A percentile compares a stretch with the other conserved stretches of the same genome.
phyloP scores from a whole-genome alignment of 2,797 vertebrate species.

The Tympanoctomys barrerae region DNA sequence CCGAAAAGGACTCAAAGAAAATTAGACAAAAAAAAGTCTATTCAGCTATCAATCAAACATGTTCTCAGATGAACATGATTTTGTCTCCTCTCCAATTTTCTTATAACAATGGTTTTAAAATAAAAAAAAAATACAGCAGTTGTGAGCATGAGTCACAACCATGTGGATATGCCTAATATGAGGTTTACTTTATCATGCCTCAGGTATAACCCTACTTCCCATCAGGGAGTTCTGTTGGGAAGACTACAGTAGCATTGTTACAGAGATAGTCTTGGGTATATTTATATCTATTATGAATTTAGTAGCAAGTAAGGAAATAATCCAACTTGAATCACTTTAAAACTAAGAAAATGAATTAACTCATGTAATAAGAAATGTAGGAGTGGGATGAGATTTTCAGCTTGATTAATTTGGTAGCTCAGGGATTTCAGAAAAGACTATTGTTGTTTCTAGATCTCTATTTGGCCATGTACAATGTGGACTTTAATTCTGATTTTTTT shows the following conservation, averaged over 20 bases:
- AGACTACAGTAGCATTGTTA: background rate
- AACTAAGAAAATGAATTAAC: conserved; percentile 37
- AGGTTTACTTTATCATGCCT: background rate
- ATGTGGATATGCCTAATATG: background rate
- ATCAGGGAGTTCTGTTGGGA: background rate
- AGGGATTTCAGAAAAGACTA: background rate
- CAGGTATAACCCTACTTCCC: background rate
- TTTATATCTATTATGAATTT: conserved; percentile 38
- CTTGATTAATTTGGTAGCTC: background rate
- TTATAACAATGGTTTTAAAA: too few species aligned
- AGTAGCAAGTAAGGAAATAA: background rate
- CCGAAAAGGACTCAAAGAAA: conserved; percentile 43
- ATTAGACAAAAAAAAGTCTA: background rate
- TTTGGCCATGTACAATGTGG: background rate
- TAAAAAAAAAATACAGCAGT: too few species aligned
- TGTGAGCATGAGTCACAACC: background rate
- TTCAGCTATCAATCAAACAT: background rate
- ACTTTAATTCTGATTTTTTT: background rate
- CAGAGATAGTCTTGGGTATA: conserved; percentile 28
- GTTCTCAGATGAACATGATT: background rate
- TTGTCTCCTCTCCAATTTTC: background rate
- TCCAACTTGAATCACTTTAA: conserved; percentile 43
- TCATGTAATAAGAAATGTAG: background rate
- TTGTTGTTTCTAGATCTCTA: background rate
- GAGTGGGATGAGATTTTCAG: background rate